Percentiles rank a stretch among this genome's conserved stretches.
Evolutionary conservation across 2,888 invertebrate species (phyloP).

Genomic region (Lysandra bellargus): DNA sequence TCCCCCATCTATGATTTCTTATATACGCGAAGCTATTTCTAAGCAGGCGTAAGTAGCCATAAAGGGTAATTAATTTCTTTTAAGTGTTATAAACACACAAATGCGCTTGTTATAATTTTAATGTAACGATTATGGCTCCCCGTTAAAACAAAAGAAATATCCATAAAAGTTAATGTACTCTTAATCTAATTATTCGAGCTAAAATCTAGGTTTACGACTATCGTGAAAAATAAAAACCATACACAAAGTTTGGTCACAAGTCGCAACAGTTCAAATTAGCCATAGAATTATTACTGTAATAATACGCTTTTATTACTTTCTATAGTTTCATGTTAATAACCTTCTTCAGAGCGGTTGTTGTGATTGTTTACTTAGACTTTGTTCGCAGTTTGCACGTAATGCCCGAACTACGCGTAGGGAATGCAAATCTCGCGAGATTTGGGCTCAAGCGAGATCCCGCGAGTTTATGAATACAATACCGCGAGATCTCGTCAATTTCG

Average conservation of each 20-base stretch:
- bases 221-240: slow-evolving; percentile 19
- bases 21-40: not conserved
- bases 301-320: not conserved
- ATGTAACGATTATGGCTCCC: slow-evolving; percentile 10
- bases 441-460: too few species aligned
- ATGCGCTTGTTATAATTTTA: slow-evolving; percentile 4
- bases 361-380: not conserved
- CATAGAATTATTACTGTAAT: slow-evolving; percentile 16
- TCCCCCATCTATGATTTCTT: not conserved
- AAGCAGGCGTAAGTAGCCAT: not conserved
- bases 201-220: slow-evolving; percentile 19
- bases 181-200: slow-evolving; percentile 5
- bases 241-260: not conserved
- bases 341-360: not conserved
- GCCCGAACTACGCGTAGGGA: too few species aligned
- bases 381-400: too few species aligned
- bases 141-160: slow-evolving; percentile 1
- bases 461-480: too few species aligned
- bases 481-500: too few species aligned
- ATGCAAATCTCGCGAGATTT: too few species aligned
- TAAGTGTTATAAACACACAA: slow-evolving; percentile 4
- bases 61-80: not conserved
- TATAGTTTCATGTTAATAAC: not conserved
- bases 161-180: slow-evolving; percentile 21
- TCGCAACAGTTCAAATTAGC: slow-evolving; percentile 11